These are phyloP conservation scores for Spongia lamella DNA, from an alignment of 37 sponge, comb jelly and placozoan genomes.

Conservation along the genomic window DNA sequence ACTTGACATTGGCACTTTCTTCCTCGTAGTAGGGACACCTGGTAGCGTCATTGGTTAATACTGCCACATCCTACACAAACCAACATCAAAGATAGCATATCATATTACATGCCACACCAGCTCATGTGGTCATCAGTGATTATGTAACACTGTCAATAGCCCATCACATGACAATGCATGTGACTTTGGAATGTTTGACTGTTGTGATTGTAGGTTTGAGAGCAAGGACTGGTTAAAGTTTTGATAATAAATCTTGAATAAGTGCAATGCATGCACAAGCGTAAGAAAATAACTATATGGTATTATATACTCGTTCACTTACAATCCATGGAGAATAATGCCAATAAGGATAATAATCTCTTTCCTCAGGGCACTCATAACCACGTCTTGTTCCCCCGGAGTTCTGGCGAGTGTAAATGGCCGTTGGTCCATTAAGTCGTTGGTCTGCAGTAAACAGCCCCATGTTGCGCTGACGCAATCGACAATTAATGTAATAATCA, in stretches of 20 bases:
- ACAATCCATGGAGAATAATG: conserved; percentile 97
- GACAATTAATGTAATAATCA: conserved; percentile 89
- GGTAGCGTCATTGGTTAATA: conserved; percentile 83
- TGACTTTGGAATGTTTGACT: too few species aligned
- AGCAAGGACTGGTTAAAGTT: neutral
- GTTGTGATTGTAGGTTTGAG: too few species aligned
- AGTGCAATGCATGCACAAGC: too few species aligned
- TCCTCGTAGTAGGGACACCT: conserved; percentile 79
- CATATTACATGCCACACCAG: too few species aligned
- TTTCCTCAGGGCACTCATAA: conserved; percentile 98
- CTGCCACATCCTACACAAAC: conserved; percentile 82
- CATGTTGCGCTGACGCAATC: conserved; percentile 75
- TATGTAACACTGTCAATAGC: too few species aligned
- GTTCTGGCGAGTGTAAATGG: conserved; percentile 96
- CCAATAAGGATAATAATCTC: conserved; percentile 99
- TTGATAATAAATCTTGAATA: too few species aligned
- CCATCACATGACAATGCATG: too few species aligned
- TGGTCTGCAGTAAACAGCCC: conserved; percentile 96
- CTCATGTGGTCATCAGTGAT: neutral
- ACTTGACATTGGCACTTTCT: conserved; percentile 89
- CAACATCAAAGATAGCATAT: too few species aligned
- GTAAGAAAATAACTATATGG: too few species aligned
- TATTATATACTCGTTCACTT: conserved; percentile 10
- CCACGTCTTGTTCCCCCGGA: conserved; percentile 84
- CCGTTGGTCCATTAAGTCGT: conserved; percentile 69